Conservation (phyloP, 2,888 invertebrate genomes). For the Ptychoptera contaminata region DNA sequence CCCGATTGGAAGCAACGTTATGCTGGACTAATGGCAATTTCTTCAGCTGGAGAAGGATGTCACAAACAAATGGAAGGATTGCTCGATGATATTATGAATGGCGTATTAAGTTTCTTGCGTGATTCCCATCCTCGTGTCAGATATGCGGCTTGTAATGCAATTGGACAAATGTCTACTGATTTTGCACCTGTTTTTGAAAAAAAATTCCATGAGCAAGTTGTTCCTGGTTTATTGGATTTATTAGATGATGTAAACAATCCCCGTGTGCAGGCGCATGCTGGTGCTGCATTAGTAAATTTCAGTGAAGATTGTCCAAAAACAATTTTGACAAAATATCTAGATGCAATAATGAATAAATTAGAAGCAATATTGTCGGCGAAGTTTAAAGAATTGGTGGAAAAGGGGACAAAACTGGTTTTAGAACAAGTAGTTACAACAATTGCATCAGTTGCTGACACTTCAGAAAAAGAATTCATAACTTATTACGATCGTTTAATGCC, state of each 20-base stretch:
- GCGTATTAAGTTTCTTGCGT: conserved; percentile 68
- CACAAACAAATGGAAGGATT: conserved; percentile 95
- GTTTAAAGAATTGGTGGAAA: conserved; percentile 86
- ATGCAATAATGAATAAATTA: conserved; percentile 79
- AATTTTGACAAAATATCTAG: conserved; percentile 79
- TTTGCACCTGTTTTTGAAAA: conserved; percentile 95
- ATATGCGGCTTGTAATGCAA: conserved; percentile 95
- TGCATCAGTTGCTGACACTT: conserved; percentile 95
- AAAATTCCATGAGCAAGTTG: conserved; percentile 91
- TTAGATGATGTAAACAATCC: conserved; percentile 85
- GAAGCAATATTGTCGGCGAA: conserved; percentile 80
- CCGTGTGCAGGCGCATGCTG: conserved; percentile 68
- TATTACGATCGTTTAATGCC: conserved; percentile 93
- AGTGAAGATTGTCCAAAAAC: conserved; percentile 97
- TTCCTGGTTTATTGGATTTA: conserved; percentile 76
- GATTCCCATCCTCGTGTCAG: conserved; percentile 43
- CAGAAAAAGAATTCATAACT: conserved; percentile 85
- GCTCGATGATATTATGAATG: conserved; percentile 83
- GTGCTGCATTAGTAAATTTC: conserved; percentile 97
- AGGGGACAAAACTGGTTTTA: conserved; percentile 87
- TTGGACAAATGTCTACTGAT: conserved; percentile 98
- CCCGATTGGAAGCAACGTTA: conserved; percentile 80
- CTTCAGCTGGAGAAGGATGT: conserved; percentile 96
- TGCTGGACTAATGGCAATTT: conserved; percentile 96
- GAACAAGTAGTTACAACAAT: conserved; percentile 96